Percentiles rank a stretch among this genome's conserved stretches.
phyloP scores from a whole-genome alignment of 2,113 vertebrate genomes.

The Chaetops frenatus region DNA sequence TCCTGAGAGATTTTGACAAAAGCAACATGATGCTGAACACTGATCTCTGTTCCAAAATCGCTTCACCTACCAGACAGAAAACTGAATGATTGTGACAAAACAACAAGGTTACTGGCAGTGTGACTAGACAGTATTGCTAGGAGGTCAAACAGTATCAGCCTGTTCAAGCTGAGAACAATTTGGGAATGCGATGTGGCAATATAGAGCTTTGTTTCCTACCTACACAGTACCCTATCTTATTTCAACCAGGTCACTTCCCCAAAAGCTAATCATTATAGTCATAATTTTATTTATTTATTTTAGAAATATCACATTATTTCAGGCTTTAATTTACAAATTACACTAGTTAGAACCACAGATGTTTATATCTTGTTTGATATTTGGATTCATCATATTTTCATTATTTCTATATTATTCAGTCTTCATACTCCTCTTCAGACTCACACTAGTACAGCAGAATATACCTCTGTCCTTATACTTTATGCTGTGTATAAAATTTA shows the following conservation, averaged over 20 bases:
- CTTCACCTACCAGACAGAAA: not conserved
- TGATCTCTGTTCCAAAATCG: not conserved
- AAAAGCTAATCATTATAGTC: not conserved
- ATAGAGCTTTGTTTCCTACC: not conserved
- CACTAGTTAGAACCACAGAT: not conserved
- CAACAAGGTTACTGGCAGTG: not conserved
- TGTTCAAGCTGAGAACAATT: constrained; percentile 19
- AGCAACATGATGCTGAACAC: not conserved
- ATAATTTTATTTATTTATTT: not conserved
- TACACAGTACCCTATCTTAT: not conserved
- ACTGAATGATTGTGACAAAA: not conserved
- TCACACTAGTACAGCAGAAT: not conserved
- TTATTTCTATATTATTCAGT: not conserved
- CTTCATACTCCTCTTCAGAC: not conserved
- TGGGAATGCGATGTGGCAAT: not conserved
- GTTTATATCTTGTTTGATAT: not conserved
- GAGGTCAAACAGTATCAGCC: constrained; percentile 17
- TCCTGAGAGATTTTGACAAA: not conserved
- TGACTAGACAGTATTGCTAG: not conserved
- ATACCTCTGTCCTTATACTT: not conserved
- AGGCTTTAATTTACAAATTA: not conserved
- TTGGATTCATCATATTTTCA: not conserved
- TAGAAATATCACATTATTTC: not conserved
- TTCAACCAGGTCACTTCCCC: not conserved
- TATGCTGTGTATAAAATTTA: not conserved